phyloP scores from a whole-genome alignment of 2,113 vertebrate species.

The Toxotes jaculatrix region DNA sequence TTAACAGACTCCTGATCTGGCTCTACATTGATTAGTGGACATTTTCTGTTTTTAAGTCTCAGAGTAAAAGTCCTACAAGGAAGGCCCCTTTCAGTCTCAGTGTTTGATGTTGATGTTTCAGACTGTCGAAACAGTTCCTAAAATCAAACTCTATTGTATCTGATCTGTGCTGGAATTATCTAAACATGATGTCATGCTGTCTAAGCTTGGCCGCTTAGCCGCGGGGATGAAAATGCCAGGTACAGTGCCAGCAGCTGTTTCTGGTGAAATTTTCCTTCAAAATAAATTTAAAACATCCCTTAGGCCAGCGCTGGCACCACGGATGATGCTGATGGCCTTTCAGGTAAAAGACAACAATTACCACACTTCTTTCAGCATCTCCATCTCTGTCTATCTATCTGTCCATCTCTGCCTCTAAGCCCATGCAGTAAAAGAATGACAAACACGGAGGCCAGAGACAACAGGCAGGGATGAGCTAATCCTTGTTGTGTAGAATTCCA shows the following conservation, averaged over 20 bases:
- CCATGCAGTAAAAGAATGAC: conserved; percentile 70
- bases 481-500: conserved; percentile 82
- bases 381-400: conserved; percentile 26
- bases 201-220: conserved; percentile 46
- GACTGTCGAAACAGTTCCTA: conserved; percentile 31
- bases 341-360: background rate
- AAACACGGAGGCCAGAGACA: conserved; percentile 73
- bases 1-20: background rate
- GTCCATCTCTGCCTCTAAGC: conserved; percentile 60
- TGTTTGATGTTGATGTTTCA: conserved; percentile 16
- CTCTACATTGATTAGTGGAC: background rate
- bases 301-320: background rate
- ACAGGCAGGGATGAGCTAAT: conserved; percentile 83
- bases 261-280: conserved; percentile 15
- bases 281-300: conserved; percentile 5
- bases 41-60: background rate
- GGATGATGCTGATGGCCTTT: conserved; percentile 14
- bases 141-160: conserved; percentile 24
- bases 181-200: conserved; percentile 68
- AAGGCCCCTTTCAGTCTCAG: background rate
- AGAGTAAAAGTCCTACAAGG: background rate
- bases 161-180: conserved; percentile 38
- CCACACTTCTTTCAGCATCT: conserved; percentile 22
- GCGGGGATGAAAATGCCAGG: conserved; percentile 44
- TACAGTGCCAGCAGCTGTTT: conserved; percentile 54